A percentile compares a stretch with the other conserved stretches of the same genome.
phyloP scores from a whole-genome alignment of 1,140 invertebrate species.

The Drosophila subpulchrella region DNA sequence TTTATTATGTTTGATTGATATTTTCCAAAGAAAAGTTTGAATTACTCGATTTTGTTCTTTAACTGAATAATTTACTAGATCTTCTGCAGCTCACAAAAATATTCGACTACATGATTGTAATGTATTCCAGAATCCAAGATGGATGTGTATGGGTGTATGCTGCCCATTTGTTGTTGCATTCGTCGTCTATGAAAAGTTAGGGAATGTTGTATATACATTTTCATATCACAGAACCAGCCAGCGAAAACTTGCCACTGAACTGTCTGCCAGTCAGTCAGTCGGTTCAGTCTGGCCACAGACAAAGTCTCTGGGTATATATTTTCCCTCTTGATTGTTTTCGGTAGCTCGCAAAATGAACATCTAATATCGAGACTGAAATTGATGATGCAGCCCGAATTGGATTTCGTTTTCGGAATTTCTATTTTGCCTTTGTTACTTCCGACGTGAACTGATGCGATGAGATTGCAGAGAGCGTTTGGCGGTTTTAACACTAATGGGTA shows the following conservation, averaged over 20 bases:
- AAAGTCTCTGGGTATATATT: constrained; percentile 8
- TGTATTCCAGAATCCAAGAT: not conserved
- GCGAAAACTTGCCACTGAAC: constrained; percentile 24
- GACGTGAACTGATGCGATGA: constrained; percentile 25
- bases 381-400: constrained; percentile 69
- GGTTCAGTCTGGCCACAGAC: constrained; percentile 7
- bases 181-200: constrained; percentile 38
- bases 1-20: too few relatives aligned
- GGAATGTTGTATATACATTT: constrained; percentile 39
- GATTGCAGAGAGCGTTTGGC: constrained; percentile 15
- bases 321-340: constrained; percentile 18
- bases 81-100: not conserved
- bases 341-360: constrained; percentile 22
- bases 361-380: constrained; percentile 59
- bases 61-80: not conserved
- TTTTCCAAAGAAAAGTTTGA: too few relatives aligned
- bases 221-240: constrained; percentile 38
- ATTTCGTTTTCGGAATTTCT: constrained; percentile 53
- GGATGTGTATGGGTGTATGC: constrained; percentile 6
- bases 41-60: not conserved
- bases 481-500: constrained; percentile 26
- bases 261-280: constrained; percentile 3
- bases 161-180: constrained; percentile 27
- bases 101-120: not conserved
- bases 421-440: constrained; percentile 37